These are phyloP conservation scores for Xenopus petersii DNA, from an alignment of 2,797 vertebrate species.

Conservation along the genomic window DNA sequence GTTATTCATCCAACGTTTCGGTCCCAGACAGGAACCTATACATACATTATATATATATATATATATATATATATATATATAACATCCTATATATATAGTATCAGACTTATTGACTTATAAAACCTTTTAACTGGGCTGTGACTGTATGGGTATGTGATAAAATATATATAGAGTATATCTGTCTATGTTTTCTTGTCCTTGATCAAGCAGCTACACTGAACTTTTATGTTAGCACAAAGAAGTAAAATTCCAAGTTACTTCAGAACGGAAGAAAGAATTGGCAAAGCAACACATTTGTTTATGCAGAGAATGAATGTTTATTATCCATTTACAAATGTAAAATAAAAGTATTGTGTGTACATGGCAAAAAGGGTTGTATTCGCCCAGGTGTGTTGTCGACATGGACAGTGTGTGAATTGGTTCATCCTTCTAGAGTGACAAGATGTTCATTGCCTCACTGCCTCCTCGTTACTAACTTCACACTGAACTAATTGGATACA, in stretches of 20 bases:
- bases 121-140: too few species aligned
- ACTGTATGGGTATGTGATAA: too few species aligned
- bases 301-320: constrained; percentile 44
- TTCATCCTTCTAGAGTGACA: constrained; percentile 35
- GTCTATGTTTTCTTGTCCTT: too few species aligned
- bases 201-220: too few species aligned
- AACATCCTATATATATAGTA: too few species aligned
- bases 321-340: constrained; percentile 46
- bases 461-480: constrained; percentile 44
- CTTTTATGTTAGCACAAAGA: neutral
- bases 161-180: too few species aligned
- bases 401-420: constrained; percentile 26
- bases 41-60: too few species aligned
- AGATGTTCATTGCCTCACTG: constrained; percentile 16
- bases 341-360: constrained; percentile 41
- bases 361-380: constrained; percentile 26
- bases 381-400: constrained; percentile 42
- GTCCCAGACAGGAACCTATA: too few species aligned
- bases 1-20: too few species aligned
- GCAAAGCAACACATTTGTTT: constrained; percentile 40
- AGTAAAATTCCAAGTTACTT: neutral
- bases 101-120: too few species aligned
- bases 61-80: too few species aligned
- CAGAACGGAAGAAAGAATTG: neutral
- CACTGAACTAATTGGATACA: constrained; percentile 45